Base-by-base conservation (phyloP, 1,140 invertebrate species). In the Zaprionus taronus region DNA sequence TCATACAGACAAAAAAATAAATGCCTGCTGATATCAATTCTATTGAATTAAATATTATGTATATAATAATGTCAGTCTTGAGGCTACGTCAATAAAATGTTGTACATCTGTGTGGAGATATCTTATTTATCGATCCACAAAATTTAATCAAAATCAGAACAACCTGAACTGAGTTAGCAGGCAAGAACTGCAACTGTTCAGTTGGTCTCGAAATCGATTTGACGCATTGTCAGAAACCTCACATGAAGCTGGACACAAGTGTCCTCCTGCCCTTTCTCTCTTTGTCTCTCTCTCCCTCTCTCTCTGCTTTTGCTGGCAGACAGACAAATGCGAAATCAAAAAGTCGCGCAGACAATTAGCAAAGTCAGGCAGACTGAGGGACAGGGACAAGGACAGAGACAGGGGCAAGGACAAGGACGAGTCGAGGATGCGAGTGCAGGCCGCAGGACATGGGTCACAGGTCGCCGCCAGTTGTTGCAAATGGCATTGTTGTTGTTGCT, bases 281-380 rank as follows among this genome's bases (percentile, higher is more conserved):
- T 17, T 1, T 47, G 1, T 47, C 15, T 17, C 20, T 5, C 2
- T 14, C 31, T 38, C 31, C 12, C n/a, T n/a, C 12, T 31, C 6
- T 31, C 1, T 4, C 41, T 17, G 7, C n/a, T 17, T 34, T 34
- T 0, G 9, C 31, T 47, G 41, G 6, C 41, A 47, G 41, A n/a
- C 79, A 81, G 73, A 69, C 81, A 80, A 77, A 77, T 83, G 79
- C 14, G 73, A 69, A 81, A 81, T 81, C 79, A 79, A 83, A 83
- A 83, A 83, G 81, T 83, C 72, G 77, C 81, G 81, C 81, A 83
- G 81, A 84, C 81, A 83, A 83, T 83, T 83, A 84, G 73, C 73
- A 71, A 71, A 76, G 57, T 56, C 79, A 63, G 73, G 57, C 61
- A 55, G 51, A 58, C 53, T 44, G 49, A 51, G 47, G 11, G 3